phyloP scores from a whole-genome alignment of 2,113 vertebrate genomes.

The Corydoras sp. region DNA sequence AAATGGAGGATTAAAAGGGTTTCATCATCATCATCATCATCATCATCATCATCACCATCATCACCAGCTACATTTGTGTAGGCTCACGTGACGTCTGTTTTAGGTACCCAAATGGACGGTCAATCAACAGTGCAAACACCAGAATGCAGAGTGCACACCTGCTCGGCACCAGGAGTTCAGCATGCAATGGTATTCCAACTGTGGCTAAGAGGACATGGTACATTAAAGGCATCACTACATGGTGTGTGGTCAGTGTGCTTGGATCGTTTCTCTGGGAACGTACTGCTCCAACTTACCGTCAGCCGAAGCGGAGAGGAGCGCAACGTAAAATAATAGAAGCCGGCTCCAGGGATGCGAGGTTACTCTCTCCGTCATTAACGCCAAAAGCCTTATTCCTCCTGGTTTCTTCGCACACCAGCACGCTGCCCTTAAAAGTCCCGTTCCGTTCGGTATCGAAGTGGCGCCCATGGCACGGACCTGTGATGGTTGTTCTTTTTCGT shows the following conservation, averaged over 20 bases:
- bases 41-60: too few relatives aligned
- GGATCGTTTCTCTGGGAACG: neutral
- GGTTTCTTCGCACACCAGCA: constrained; percentile 67
- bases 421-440: constrained; percentile 64
- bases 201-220: neutral
- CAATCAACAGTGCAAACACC: neutral
- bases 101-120: too few relatives aligned
- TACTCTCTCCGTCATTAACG: constrained; percentile 73
- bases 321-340: constrained; percentile 81
- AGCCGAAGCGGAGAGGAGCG: constrained; percentile 77
- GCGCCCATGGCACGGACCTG: constrained; percentile 71
- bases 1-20: too few relatives aligned
- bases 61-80: too few relatives aligned
- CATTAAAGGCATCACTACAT: neutral
- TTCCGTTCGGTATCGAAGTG: constrained; percentile 65
- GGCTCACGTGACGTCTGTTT: too few relatives aligned
- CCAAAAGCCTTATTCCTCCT: constrained; percentile 71
- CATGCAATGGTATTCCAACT: neutral
- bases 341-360: constrained; percentile 79
- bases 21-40: too few relatives aligned
- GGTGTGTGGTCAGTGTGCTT: neutral
- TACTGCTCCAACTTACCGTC: constrained; percentile 74
- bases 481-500: neutral
- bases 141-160: neutral
- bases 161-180: neutral